These are phyloP conservation scores for Paramisgurnus dabryanus DNA, from an alignment of 2,113 vertebrate genomes.

Conservation along the genomic window DNA sequence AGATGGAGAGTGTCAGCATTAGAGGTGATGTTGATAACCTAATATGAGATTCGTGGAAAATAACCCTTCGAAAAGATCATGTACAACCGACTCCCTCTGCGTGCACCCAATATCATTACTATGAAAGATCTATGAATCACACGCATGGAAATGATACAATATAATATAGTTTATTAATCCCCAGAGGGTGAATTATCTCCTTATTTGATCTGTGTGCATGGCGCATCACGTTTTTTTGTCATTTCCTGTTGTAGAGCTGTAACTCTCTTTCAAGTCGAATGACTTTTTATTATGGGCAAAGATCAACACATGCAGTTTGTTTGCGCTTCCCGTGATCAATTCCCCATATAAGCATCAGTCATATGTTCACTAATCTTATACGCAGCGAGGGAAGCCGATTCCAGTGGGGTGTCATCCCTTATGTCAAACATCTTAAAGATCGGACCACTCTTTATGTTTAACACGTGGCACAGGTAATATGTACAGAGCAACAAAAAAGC, in stretches of 20 bases:
- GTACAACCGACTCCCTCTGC: background rate
- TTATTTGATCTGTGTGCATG: slow-evolving; percentile 9
- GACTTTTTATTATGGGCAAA: slow-evolving; percentile 13
- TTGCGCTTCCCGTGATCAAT: slow-evolving; percentile 3
- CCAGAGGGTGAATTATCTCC: slow-evolving; percentile 12
- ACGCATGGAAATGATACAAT: slow-evolving; percentile 32
- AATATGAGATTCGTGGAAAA: background rate
- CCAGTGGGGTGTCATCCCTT: background rate
- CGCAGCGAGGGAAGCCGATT: background rate
- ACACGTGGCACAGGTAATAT: background rate
- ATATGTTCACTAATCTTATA: background rate
- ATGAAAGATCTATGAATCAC: slow-evolving; percentile 37
- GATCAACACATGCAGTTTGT: slow-evolving; percentile 4
- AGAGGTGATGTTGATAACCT: slow-evolving; percentile 30
- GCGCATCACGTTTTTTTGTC: background rate
- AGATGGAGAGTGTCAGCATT: slow-evolving; percentile 20
- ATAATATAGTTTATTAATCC: slow-evolving; percentile 38
- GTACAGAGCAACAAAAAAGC: background rate
- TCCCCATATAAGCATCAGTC: slow-evolving; percentile 10
- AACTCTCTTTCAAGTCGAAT: slow-evolving; percentile 19
- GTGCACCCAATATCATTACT: slow-evolving; percentile 19
- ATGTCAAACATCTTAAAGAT: background rate
- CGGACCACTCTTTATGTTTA: background rate
- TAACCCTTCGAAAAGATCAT: background rate
- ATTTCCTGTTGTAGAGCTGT: slow-evolving; percentile 31